These are phyloP conservation scores for Trichonephila clavipes DNA, from an alignment of 1,140 invertebrate species.

Conservation along the genomic window DNA sequence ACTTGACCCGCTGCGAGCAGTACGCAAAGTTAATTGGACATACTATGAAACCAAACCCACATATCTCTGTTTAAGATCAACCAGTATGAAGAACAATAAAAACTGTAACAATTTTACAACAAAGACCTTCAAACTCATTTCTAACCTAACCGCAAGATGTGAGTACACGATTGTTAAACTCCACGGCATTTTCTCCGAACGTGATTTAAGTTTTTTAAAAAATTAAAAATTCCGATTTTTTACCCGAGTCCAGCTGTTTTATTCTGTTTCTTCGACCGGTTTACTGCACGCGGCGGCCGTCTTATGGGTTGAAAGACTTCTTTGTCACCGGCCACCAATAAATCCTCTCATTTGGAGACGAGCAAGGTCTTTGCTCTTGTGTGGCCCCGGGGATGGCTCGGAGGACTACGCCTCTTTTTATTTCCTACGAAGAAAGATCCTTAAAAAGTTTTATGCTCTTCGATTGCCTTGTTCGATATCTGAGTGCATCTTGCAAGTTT, in stretches of 20 bases:
- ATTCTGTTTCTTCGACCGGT: conserved; percentile 17
- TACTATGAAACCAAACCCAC: too few species aligned
- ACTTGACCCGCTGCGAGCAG: too few species aligned
- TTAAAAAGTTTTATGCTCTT: conserved; percentile 24
- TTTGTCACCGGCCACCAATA: conserved; percentile 37
- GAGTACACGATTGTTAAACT: neutral
- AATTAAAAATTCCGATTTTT: conserved; percentile 11
- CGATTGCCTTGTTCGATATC: neutral
- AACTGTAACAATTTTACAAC: neutral
- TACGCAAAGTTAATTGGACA: too few species aligned
- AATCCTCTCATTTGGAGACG: conserved; percentile 32
- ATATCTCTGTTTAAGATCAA: too few species aligned
- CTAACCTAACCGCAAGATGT: neutral
- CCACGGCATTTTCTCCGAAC: neutral
- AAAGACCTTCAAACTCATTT: neutral
- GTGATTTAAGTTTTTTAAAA: conserved; percentile 16
- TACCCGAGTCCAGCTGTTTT: neutral
- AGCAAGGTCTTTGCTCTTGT: conserved; percentile 42
- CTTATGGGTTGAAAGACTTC: conserved; percentile 37
- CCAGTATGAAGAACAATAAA: too few species aligned
- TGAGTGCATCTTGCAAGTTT: neutral
- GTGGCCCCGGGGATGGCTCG: neutral
- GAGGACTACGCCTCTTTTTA: neutral
- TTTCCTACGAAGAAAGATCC: conserved; percentile 9
- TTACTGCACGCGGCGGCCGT: neutral